These are phyloP conservation scores for Rhinella marina DNA, from an alignment of 2,797 vertebrate species.

Conservation along the genomic window DNA sequence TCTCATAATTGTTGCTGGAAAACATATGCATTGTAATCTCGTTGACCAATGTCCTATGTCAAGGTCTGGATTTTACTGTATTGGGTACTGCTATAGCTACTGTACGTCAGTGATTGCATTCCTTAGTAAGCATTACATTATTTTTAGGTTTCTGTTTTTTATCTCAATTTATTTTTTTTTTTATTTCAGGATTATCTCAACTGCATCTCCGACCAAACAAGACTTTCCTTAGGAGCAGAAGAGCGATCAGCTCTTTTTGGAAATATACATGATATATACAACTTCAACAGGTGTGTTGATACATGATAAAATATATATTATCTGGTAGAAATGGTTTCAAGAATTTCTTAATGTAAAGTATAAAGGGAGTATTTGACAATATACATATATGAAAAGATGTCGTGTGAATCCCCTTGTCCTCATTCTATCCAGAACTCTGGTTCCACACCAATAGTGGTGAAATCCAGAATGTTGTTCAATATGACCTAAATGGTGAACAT, in stretches of 20 bases:
- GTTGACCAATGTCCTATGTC: neutral
- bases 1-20: neutral
- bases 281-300: conserved; percentile 88
- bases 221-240: conserved; percentile 84
- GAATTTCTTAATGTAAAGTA: neutral
- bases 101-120: neutral
- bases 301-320: neutral
- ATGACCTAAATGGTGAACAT: no score
- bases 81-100: no score
- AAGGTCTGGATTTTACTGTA: neutral
- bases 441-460: neutral
- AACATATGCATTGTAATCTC: neutral
- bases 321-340: neutral
- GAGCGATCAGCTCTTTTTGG: conserved; percentile 92
- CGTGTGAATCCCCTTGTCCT: neutral
- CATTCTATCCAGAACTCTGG: neutral
- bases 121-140: no score
- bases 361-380: neutral
- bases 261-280: conserved; percentile 94
- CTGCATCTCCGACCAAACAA: conserved; percentile 88
- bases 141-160: no score
- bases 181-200: conserved; percentile 90
- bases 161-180: conserved; percentile 59
- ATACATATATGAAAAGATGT: neutral
- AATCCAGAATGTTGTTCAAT: neutral